Evolutionary conservation across 2,113 vertebrate species (phyloP).

Genomic region (Corvus hawaiiensis): DNA sequence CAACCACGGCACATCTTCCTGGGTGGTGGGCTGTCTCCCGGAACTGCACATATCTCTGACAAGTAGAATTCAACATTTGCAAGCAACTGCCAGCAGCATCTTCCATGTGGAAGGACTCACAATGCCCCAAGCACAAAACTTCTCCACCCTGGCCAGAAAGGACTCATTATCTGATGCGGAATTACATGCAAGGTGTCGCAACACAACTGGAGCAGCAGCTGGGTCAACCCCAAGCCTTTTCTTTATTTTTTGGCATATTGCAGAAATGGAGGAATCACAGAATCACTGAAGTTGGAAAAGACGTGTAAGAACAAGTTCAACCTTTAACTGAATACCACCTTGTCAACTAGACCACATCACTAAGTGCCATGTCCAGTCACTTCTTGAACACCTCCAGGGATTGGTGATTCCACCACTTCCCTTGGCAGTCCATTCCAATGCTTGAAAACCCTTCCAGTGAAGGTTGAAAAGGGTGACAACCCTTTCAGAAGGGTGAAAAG

Average conservation of each 20-base stretch:
- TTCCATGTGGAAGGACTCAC: background rate
- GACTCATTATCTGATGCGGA: background rate
- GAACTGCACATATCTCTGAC: background rate
- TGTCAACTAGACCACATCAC: background rate
- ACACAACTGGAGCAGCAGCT: background rate
- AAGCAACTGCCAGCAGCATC: background rate
- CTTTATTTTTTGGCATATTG: background rate
- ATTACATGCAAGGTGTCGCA: background rate
- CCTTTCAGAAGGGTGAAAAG: background rate
- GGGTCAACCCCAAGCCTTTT: background rate
- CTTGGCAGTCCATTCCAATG: background rate
- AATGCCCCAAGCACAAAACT: background rate
- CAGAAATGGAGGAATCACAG: background rate
- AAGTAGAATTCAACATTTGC: background rate
- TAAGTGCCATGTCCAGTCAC: background rate
- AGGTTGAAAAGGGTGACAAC: background rate
- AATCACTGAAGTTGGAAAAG: background rate
- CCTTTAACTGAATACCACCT: background rate
- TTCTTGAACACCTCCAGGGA: background rate
- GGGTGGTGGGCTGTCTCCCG: background rate
- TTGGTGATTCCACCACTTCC: background rate
- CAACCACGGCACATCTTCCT: rapidly evolving
- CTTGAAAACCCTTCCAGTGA: background rate
- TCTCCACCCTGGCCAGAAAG: background rate
- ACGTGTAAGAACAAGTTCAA: background rate